Evolutionary conservation across 1,140 invertebrate genomes (phyloP), one percentile per base, ranked within the genome.

Genomic region (Lordiphosa stackelbergi): DNA sequence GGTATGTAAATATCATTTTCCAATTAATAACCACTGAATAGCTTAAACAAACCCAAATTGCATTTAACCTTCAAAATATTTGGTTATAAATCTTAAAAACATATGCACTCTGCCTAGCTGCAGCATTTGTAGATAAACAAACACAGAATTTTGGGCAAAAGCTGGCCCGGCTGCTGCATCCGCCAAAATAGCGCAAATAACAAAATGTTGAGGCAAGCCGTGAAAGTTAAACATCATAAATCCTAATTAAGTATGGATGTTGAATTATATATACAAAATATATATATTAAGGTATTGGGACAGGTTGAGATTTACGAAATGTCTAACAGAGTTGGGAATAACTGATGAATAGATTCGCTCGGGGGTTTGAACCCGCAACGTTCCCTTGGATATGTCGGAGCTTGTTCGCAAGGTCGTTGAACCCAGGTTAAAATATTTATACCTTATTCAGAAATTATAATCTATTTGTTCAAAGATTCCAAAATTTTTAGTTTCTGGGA

Each of bases 201-300:
- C 42, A 77, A 75, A 69, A 58, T 75, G 66, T 83, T 81, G 77
- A 55, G 77, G 77, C 49, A 75, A 61, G 19, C 53, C 37, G 37
- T 24, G 48, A n/a, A 57, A 49, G 28, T 7, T 42, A 40, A 41
- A 24, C 24, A 45, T 34, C 38, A 42, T 43, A 51, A 45, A 45
- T 35, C 48, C 10, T n/a, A 13, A 49, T 63, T 37, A 57, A 47
- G 36, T 38, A 31, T 31, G 28, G 6, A 47, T 47, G 28, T 3
- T 22, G 2, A 2, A 37, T 34, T 19, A 19, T 19, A 8, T 48
- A 6, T 57, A 38, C 34, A 2, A 6, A 38, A 16, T 5, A 10
- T 12, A n/a, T n/a, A 51, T 22, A 31, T 31, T 40, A 10, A 42
- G 16, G 52, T 24, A 31, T 31, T 24, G 31, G 8, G 28, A 31